Conservation (phyloP, 1,140 invertebrate species). For the Hormaphis cornu region DNA sequence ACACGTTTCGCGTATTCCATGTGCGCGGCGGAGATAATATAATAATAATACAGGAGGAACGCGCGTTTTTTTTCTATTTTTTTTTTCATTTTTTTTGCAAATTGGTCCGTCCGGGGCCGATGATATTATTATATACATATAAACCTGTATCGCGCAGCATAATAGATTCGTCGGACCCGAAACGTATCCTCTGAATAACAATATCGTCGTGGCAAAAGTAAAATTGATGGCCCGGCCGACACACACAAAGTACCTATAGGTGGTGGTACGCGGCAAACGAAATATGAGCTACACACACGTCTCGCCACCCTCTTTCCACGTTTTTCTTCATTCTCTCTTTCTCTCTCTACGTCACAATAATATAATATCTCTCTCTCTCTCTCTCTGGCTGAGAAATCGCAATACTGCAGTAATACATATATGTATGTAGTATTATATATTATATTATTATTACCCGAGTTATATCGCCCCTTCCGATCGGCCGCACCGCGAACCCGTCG, state of each 20-base stretch:
- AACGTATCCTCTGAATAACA: slow-evolving; percentile 25
- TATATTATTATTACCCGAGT: slow-evolving; percentile 7
- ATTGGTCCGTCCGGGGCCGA: slow-evolving; percentile 2
- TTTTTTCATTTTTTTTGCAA: slow-evolving; percentile 3
- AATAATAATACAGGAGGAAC: neutral
- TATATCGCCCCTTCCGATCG: too few species aligned
- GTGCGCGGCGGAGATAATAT: too few species aligned
- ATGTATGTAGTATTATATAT: too few species aligned
- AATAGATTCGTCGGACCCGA: slow-evolving; percentile 26
- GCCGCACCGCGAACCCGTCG: too few species aligned
- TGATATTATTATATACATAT: neutral
- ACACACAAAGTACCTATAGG: slow-evolving; percentile 32
- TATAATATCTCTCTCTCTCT: neutral
- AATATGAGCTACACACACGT: slow-evolving; percentile 23
- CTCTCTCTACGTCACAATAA: too few species aligned
- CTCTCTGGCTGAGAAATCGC: slow-evolving; percentile 2
- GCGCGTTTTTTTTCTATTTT: neutral
- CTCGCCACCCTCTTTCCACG: too few species aligned
- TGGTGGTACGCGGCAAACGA: too few species aligned
- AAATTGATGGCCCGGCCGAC: slow-evolving; percentile 31
- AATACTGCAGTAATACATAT: too few species aligned
- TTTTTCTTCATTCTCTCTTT: too few species aligned
- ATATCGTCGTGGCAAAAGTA: slow-evolving; percentile 30
- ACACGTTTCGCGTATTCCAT: neutral
- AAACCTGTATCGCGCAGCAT: slow-evolving; percentile 11